Base-by-base conservation (phyloP, 35 echinoderm and acorn worm species). In the Ptychodera flava region DNA sequence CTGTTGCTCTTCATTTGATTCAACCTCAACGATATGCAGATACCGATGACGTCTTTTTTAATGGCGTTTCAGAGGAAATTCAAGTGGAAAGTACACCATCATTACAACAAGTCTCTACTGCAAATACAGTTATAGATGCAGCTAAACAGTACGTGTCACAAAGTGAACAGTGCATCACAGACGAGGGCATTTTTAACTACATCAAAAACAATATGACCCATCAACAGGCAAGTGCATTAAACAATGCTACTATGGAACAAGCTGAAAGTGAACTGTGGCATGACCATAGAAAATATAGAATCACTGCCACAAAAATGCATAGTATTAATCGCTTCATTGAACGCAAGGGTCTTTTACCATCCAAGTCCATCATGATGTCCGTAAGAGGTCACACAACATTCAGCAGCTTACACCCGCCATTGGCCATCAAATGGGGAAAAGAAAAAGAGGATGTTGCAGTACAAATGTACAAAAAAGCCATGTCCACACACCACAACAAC, bases 341-440 rank as follows among this genome's bases (percentile, higher is more conserved):
- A 64, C 6, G 45, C 6, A 64, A 64, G 22, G 45, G 45, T 12
- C 45, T 12, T 6, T 22, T 12, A 64, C 45, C 45, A 6, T 12
- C 6, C 45, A 64, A 64, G 22, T 12, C 45, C 22, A 64, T 22
- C 22, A 64, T 64, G 45, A 12, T 22, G 22, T 64, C 45, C 6
- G 22, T 64, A 6, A 64, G 22, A 22, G 45, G 45, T 12, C 6
- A 64, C 6, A 12, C 45, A 64, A 64, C 45, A 64, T 12, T 64
- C 22, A 64, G 45, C 45, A 64, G 6, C 6, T 6, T 22, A 64
- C 6, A 64, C 22, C 45, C 45, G 22, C 85, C 85, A 34, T 52
- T 77, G 14, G 85, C 85, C 22, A 87, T 87, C 30, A 77, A 77
- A 33, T 87, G 85, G 85, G 85, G 85, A 32, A 16, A 75, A 27